Conservation (phyloP, 2,888 invertebrate genomes). For the Timandra comae region DNA sequence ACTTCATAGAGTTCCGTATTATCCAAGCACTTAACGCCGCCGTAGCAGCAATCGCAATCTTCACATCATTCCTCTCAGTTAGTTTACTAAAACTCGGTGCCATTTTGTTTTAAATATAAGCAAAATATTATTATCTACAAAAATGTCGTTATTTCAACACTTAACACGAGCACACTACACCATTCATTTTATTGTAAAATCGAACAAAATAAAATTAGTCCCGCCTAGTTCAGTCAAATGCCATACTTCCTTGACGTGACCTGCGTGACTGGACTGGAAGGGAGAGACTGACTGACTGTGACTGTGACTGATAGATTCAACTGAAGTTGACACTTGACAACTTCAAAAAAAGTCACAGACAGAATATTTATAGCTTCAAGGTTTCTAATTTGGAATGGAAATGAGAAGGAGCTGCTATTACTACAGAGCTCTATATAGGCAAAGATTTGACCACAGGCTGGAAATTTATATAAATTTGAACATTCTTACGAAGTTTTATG, state of each 20-base stretch:
- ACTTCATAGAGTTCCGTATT: slow-evolving; percentile 71
- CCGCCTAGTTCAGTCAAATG: not conserved
- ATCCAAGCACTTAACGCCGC: slow-evolving; percentile 78
- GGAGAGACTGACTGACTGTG: not conserved
- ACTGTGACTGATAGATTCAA: not conserved
- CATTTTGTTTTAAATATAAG: slow-evolving; percentile 64
- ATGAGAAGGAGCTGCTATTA: too few species aligned
- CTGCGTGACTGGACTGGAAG: not conserved
- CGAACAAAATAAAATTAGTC: too few species aligned
- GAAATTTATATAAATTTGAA: too few species aligned
- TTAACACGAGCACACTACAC: slow-evolving; percentile 11
- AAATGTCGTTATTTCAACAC: too few species aligned
- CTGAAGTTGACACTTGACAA: not conserved
- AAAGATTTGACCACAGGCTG: too few species aligned
- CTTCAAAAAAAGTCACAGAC: not conserved
- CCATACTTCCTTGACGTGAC: not conserved
- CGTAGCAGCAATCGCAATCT: slow-evolving; percentile 80
- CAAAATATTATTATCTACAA: slow-evolving; percentile 8
- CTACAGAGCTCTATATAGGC: too few species aligned
- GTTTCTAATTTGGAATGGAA: not conserved
- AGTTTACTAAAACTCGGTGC: slow-evolving; percentile 87
- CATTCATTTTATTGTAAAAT: slow-evolving; percentile 16
- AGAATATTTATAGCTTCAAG: not conserved
- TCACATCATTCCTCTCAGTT: slow-evolving; percentile 80
- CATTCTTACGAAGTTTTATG: too few species aligned